Conservation (phyloP, 2,888 invertebrate genomes). For the Cremastobaeus sp. region DNA sequence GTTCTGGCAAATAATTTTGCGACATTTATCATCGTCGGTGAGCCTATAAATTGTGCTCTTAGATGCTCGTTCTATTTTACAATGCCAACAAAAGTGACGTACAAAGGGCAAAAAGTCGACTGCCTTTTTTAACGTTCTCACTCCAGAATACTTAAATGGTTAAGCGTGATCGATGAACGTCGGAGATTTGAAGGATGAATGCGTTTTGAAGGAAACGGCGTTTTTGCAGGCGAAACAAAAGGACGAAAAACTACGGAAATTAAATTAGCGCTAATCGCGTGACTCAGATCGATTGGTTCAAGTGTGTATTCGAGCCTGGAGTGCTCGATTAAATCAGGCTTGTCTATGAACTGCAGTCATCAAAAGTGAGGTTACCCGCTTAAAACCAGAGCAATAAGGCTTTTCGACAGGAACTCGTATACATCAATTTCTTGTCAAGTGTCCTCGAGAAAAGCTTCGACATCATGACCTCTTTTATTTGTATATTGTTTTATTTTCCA, state of each 20-base stretch:
- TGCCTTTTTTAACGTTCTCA: neutral
- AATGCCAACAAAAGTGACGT: slow-evolving; percentile 14
- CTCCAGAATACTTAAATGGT: slow-evolving; percentile 43
- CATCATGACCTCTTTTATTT: slow-evolving; percentile 43
- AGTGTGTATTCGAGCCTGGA: slow-evolving; percentile 58
- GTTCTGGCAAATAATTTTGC: slow-evolving; percentile 26
- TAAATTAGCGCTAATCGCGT: slow-evolving; percentile 58
- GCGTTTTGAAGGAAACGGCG: slow-evolving; percentile 41
- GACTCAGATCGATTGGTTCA: slow-evolving; percentile 56
- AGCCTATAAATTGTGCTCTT: neutral
- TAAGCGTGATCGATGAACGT: slow-evolving; percentile 54
- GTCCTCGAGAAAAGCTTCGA: slow-evolving; percentile 38
- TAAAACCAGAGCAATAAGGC: slow-evolving; percentile 38
- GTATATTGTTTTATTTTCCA: slow-evolving; percentile 29
- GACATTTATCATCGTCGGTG: slow-evolving; percentile 27
- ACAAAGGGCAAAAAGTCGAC: slow-evolving; percentile 11
- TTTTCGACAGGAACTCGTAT: slow-evolving; percentile 48
- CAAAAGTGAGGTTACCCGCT: slow-evolving; percentile 42
- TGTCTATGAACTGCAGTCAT: slow-evolving; percentile 37
- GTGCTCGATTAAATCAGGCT: slow-evolving; percentile 59
- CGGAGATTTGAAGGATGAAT: slow-evolving; percentile 52
- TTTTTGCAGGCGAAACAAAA: slow-evolving; percentile 23
- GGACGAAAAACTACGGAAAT: neutral
- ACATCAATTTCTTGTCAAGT: slow-evolving; percentile 54
- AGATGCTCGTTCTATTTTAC: slow-evolving; percentile 7